These are phyloP conservation scores for Delphinus delphis DNA, from an alignment of 2,113 vertebrate genomes.

Conservation along the genomic window DNA sequence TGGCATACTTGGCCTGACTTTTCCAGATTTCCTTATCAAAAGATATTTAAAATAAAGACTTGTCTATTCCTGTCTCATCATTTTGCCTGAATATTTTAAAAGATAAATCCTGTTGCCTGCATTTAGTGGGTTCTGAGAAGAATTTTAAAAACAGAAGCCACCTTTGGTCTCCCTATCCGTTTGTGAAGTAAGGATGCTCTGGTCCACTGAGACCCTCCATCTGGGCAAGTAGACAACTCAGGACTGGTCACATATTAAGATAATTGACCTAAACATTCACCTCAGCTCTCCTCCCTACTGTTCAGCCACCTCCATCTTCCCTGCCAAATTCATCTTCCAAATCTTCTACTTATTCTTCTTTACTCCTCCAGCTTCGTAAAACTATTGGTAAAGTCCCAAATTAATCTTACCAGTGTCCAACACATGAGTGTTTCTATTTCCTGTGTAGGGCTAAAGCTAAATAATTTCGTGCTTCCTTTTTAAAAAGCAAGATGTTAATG, in stretches of 20 bases:
- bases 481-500: not conserved
- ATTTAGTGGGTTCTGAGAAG: not conserved
- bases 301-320: not conserved
- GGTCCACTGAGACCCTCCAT: not conserved
- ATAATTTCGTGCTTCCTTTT: not conserved
- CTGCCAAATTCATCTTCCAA: not conserved
- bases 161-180: not conserved
- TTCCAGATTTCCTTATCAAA: constrained; percentile 5
- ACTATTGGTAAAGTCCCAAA: not conserved
- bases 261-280: not conserved
- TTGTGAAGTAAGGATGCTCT: not conserved
- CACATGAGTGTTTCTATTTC: not conserved
- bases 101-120: not conserved
- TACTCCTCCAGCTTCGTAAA: not conserved
- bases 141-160: not conserved
- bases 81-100: not conserved
- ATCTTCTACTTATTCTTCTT: not conserved
- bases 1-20: not conserved
- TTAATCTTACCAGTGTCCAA: not conserved
- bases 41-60: not conserved
- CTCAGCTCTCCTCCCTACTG: not conserved
- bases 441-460: not conserved
- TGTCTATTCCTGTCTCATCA: not conserved
- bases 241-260: not conserved
- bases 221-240: not conserved